A percentile compares a stretch with the other conserved stretches of the same genome.
phyloP scores from a whole-genome alignment of 30 jellyfish, hydroid and myxozoan species.

The Sanderia malayensis region DNA sequence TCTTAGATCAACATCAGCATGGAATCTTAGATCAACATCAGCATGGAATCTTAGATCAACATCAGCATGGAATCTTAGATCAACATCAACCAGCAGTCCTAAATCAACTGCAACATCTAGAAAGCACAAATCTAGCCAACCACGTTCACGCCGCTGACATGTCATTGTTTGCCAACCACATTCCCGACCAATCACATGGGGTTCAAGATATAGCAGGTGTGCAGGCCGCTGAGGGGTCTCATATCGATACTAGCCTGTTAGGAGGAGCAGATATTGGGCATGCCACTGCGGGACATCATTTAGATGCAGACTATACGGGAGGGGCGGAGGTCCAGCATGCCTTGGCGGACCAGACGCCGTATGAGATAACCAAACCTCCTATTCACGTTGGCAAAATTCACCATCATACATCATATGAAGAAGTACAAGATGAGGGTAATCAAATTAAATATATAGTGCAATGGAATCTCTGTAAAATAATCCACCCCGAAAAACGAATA shows the following conservation, averaged over 20 bases:
- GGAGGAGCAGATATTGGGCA: constrained; percentile 20
- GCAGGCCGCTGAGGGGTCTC: constrained; percentile 12
- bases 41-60: not conserved
- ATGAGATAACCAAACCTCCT: constrained; percentile 47
- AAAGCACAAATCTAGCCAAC: not conserved
- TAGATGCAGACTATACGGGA: constrained; percentile 3
- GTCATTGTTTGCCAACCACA: not conserved
- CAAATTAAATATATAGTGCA: too few relatives aligned
- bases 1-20: not conserved
- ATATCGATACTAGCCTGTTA: not conserved
- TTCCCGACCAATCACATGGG: not conserved
- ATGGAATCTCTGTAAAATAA: too few relatives aligned
- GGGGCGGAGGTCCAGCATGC: constrained; percentile 35
- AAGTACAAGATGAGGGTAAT: constrained; percentile 52
- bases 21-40: not conserved
- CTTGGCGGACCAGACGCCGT: constrained; percentile 29
- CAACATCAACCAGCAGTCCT: not conserved
- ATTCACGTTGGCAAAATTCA: constrained; percentile 34
- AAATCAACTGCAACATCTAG: not conserved
- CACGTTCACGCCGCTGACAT: not conserved
- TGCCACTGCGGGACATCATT: constrained; percentile 17
- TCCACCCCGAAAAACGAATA: too few relatives aligned
- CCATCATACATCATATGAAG: constrained; percentile 32
- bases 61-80: not conserved
- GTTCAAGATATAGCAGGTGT: constrained; percentile 1